Evolutionary conservation across 2,888 invertebrate genomes (phyloP).

Genomic region (Fragum fragum): DNA sequence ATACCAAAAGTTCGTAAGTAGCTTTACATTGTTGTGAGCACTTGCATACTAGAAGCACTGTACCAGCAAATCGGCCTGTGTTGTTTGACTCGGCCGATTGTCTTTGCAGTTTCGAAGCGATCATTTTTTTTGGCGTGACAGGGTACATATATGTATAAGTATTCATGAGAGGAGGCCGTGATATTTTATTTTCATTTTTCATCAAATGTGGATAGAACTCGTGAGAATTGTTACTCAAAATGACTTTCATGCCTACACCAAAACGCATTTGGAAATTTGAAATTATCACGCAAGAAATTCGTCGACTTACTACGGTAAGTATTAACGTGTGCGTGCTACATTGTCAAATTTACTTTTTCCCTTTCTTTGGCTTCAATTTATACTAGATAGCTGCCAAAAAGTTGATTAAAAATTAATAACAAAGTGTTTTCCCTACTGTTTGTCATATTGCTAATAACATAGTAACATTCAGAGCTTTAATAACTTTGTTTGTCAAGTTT

Average conservation of each 20-base stretch:
- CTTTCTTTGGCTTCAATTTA: constrained; percentile 18
- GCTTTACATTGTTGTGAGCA: no score
- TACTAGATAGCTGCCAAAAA: neutral
- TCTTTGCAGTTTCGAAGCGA: no score
- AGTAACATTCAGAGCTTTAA: constrained; percentile 1
- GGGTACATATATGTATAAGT: neutral
- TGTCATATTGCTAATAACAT: constrained; percentile 15
- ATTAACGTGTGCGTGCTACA: constrained; percentile 66
- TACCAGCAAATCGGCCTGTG: no score
- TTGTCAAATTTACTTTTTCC: constrained; percentile 62
- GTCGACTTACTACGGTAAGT: constrained; percentile 63
- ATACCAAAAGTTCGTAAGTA: no score
- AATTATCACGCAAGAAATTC: constrained; percentile 5
- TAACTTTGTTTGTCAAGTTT: no score
- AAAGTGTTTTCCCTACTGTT: neutral
- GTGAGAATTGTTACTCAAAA: neutral
- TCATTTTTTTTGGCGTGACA: no score
- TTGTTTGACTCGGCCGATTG: no score
- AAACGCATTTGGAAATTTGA: constrained; percentile 6
- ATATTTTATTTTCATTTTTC: neutral
- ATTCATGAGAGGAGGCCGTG: neutral
- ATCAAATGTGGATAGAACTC: neutral
- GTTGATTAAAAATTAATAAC: neutral
- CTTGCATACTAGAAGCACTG: no score
- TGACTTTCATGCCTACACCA: neutral